phyloP scores from a whole-genome alignment of 2,797 vertebrate genomes.

The Catamblyrhynchus diadema region DNA sequence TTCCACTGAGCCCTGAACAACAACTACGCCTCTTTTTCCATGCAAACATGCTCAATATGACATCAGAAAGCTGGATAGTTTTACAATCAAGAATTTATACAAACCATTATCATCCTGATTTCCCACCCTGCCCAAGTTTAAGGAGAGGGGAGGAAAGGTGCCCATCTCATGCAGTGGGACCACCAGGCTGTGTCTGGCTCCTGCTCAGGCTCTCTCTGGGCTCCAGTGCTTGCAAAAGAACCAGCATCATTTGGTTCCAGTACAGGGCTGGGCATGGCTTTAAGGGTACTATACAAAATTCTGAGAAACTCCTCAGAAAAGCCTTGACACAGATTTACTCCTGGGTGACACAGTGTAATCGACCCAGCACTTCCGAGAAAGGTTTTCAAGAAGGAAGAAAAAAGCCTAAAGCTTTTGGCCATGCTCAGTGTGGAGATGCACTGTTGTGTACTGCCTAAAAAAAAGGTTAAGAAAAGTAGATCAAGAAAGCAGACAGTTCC shows the following conservation, averaged over 20 bases:
- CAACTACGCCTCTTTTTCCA: not conserved
- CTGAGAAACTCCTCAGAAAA: not conserved
- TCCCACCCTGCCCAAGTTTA: too few relatives aligned
- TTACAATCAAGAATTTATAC: not conserved
- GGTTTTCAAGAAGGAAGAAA: not conserved
- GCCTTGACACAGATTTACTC: not conserved
- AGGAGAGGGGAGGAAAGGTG: not conserved
- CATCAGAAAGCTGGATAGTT: not conserved
- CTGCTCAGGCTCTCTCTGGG: not conserved
- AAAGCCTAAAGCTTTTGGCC: not conserved
- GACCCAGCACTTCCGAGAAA: not conserved
- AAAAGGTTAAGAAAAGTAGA: not conserved
- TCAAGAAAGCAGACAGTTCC: not conserved
- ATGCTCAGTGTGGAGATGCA: not conserved
- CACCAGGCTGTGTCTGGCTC: accelerated
- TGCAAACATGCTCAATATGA: not conserved
- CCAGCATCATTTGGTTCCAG: not conserved
- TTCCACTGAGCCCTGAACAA: not conserved
- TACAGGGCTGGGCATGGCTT: not conserved
- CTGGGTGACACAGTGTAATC: not conserved
- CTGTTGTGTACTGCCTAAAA: not conserved
- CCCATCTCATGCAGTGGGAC: not conserved
- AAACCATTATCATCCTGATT: not conserved
- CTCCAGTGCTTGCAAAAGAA: not conserved
- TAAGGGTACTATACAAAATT: not conserved